Percentiles rank a stretch among this genome's conserved stretches.
These are phyloP conservation scores for Prolemur simus DNA, from an alignment of 2,113 vertebrate species.

Conservation along the genomic window DNA sequence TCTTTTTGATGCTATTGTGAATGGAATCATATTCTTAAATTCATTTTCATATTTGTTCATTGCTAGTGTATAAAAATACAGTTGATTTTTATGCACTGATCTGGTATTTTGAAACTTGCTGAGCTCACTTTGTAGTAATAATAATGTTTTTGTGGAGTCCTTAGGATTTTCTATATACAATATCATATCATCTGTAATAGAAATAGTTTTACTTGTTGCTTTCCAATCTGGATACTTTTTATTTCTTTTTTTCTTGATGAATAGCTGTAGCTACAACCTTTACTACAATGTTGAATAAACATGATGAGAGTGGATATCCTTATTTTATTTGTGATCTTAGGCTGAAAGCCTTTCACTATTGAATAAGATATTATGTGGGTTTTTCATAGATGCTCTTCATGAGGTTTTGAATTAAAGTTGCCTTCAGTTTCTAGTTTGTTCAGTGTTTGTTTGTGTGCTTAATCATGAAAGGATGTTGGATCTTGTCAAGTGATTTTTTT, in stretches of 20 bases:
- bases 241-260: neutral
- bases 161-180: neutral
- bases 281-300: neutral
- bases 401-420: neutral
- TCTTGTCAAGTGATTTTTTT: neutral
- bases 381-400: neutral
- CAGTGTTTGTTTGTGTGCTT: neutral
- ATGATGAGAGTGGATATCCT: neutral
- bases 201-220: slow-evolving; percentile 8
- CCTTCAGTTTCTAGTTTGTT: neutral
- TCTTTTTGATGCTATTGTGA: neutral
- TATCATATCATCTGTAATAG: neutral
- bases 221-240: neutral
- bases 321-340: neutral
- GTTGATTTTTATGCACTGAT: neutral
- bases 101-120: neutral
- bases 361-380: neutral
- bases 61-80: neutral
- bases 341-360: neutral
- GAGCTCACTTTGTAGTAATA: neutral
- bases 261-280: slow-evolving; percentile 5
- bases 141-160: neutral
- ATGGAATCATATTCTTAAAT: neutral
- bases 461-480: neutral
- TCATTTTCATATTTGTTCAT: neutral